Evolutionary conservation across 2,113 vertebrate genomes (phyloP).

Genomic region (Saguinus midas): DNA sequence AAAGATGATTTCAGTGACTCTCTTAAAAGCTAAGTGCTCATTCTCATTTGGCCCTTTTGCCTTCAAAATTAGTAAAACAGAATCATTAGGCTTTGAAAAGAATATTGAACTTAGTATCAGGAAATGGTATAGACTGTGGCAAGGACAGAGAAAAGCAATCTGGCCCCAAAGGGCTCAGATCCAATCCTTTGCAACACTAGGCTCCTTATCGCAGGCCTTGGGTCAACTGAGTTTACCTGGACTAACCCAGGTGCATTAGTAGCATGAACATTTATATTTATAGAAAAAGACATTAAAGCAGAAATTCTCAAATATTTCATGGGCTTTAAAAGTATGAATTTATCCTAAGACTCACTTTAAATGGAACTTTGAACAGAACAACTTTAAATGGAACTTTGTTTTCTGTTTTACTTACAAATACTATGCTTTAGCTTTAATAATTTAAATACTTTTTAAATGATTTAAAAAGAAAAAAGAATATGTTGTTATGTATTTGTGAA

Average conservation of each 20-base stretch:
- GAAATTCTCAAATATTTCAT: not conserved
- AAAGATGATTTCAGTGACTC: not conserved
- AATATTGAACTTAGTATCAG: not conserved
- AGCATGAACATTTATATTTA: not conserved
- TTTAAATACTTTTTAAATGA: not conserved
- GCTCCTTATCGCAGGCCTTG: not conserved
- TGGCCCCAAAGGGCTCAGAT: not conserved
- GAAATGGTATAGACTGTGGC: not conserved
- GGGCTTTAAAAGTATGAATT: not conserved
- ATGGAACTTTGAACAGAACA: not conserved
- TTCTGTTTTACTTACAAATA: not conserved
- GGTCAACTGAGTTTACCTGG: not conserved
- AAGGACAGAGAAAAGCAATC: not conserved
- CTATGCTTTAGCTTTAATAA: not conserved
- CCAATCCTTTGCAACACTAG: not conserved
- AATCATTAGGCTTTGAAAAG: not conserved
- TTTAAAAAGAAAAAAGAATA: not conserved
- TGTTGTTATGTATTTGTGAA: not conserved
- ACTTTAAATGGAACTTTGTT: not conserved
- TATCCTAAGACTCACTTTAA: not conserved
- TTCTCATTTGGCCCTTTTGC: not conserved
- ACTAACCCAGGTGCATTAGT: not conserved
- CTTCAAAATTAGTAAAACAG: not conserved
- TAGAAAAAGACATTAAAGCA: not conserved
- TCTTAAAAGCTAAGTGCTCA: constrained; percentile 14